Conservation (phyloP, 1,140 invertebrate genomes). For the Asbolus verrucosus region DNA sequence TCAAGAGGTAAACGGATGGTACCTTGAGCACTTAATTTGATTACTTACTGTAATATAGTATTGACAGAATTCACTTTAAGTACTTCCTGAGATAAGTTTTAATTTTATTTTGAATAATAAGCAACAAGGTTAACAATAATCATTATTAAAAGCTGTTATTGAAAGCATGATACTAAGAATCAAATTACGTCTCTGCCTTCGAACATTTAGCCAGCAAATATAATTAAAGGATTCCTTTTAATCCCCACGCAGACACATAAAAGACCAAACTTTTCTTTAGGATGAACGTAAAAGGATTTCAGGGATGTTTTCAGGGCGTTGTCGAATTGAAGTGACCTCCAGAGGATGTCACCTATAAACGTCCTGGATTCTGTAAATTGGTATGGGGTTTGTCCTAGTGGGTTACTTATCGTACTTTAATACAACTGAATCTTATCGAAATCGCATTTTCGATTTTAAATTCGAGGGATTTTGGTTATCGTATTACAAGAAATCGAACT, state of each 20-base stretch:
- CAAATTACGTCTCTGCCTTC: too few relatives aligned
- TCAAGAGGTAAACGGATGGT: too few relatives aligned
- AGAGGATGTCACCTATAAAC: constrained; percentile 16
- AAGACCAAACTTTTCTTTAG: constrained; percentile 20
- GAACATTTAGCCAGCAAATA: not conserved
- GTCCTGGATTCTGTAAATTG: constrained; percentile 10
- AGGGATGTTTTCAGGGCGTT: not conserved
- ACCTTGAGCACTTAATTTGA: too few relatives aligned
- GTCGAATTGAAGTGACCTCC: constrained; percentile 14
- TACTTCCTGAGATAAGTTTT: too few relatives aligned
- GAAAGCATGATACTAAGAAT: too few relatives aligned
- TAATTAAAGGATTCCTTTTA: constrained; percentile 33
- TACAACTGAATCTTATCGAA: constrained; percentile 11
- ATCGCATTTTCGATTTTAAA: not conserved
- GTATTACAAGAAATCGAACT: too few relatives aligned
- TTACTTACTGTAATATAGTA: too few relatives aligned
- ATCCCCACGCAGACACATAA: constrained; percentile 10
- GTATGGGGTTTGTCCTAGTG: not conserved
- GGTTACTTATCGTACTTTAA: not conserved
- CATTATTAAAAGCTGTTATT: too few relatives aligned
- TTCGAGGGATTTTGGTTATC: not conserved
- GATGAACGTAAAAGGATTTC: constrained; percentile 20
- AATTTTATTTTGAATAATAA: too few relatives aligned
- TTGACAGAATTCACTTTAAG: too few relatives aligned
- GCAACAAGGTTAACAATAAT: too few relatives aligned